phyloP scores from a whole-genome alignment of 30 jellyfish, hydroid and myxozoan genomes.

The Cassiopea andromeda region DNA sequence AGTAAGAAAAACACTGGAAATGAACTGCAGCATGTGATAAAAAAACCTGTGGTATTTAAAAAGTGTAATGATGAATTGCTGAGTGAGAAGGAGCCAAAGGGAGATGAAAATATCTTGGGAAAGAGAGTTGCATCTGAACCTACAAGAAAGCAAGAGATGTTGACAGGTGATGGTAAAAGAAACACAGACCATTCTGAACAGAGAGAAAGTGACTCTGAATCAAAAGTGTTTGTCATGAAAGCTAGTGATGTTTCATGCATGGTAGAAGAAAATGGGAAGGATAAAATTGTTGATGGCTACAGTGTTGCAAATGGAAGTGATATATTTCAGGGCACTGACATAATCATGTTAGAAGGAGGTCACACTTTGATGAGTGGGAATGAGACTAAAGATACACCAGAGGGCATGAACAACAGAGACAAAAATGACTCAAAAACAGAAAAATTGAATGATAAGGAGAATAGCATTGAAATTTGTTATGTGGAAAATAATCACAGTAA shows the following conservation, averaged over 20 bases:
- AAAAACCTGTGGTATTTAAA: not conserved
- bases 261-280: not conserved
- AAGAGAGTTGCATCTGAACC: not conserved
- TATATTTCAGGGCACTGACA: not conserved
- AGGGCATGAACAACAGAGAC: not conserved
- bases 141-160: not conserved
- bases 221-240: not conserved
- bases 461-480: not conserved
- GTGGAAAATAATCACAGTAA: not conserved
- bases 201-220: not conserved
- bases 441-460: not conserved
- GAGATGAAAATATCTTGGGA: not conserved
- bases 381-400: not conserved
- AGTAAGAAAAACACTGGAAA: not conserved
- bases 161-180: not conserved
- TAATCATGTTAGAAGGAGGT: not conserved
- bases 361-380: not conserved
- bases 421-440: not conserved
- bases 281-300: not conserved
- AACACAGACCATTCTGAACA: not conserved
- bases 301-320: not conserved
- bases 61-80: not conserved
- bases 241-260: not conserved
- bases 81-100: not conserved
- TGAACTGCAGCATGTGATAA: too few species aligned